phyloP scores from a whole-genome alignment of 1,140 invertebrate genomes.

The Bombus terrestris region DNA sequence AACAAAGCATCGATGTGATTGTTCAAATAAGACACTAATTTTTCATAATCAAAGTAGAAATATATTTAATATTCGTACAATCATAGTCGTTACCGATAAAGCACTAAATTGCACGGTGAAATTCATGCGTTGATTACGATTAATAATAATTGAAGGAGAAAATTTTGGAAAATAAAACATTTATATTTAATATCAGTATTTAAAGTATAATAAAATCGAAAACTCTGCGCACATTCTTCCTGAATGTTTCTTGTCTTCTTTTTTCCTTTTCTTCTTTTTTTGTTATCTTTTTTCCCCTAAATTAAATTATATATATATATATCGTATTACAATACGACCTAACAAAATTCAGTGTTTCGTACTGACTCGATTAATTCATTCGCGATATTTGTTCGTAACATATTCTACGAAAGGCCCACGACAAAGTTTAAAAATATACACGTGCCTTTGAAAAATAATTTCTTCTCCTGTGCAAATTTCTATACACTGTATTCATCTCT shows the following conservation, averaged over 20 bases:
- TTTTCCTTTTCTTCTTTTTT: background rate
- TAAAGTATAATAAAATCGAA: background rate
- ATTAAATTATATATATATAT: background rate
- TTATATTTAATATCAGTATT: background rate
- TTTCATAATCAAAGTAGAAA: background rate
- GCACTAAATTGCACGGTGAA: background rate
- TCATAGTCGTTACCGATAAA: background rate
- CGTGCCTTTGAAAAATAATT: conserved; percentile 22
- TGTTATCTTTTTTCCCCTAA: background rate
- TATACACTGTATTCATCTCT: background rate
- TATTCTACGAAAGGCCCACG: background rate
- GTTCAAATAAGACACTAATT: background rate
- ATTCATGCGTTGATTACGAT: background rate
- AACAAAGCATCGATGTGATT: background rate
- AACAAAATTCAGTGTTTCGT: background rate
- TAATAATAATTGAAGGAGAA: background rate
- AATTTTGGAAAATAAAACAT: background rate
- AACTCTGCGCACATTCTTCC: conserved; percentile 16
- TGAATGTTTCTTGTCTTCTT: conserved; percentile 9
- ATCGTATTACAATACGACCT: background rate
- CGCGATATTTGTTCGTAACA: background rate
- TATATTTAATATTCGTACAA: background rate
- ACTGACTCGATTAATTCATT: background rate
- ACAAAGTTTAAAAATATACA: conserved; percentile 22
- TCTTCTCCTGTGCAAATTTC: conserved; percentile 40